Conservation (phyloP, 1,140 invertebrate genomes). For the Acromyrmex heyeri region DNA sequence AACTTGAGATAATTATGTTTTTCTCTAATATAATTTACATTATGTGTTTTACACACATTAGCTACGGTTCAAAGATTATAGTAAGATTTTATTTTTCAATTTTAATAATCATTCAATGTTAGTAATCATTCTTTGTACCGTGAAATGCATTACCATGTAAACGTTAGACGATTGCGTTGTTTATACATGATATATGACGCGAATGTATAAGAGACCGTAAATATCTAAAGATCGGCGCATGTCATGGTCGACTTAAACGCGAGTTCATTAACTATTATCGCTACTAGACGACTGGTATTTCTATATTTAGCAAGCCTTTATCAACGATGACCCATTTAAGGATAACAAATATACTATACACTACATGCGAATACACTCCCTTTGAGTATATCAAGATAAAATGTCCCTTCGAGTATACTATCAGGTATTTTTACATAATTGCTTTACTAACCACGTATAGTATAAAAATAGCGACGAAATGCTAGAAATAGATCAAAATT, state of each 20-base stretch:
- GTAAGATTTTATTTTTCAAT: background rate
- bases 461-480: background rate
- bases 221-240: conserved; percentile 13
- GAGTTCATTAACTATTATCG: conserved; percentile 62
- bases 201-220: background rate
- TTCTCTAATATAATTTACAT: background rate
- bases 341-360: conserved; percentile 18
- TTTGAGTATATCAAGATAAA: conserved; percentile 7
- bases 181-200: background rate
- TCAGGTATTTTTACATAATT: conserved; percentile 26
- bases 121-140: background rate
- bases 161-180: conserved; percentile 7
- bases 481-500: conserved; percentile 30
- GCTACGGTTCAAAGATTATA: background rate
- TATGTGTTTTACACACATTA: background rate
- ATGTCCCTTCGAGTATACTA: background rate
- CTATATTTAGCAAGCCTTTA: conserved; percentile 39
- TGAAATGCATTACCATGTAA: background rate
- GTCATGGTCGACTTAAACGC: conserved; percentile 53
- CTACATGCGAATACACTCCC: background rate
- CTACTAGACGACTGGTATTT: background rate
- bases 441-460: background rate
- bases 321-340: conserved; percentile 36
- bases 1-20: background rate
- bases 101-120: background rate